Evolutionary conservation across 2,888 invertebrate genomes (phyloP).

Genomic region (Drosophila atroscutellata): DNA sequence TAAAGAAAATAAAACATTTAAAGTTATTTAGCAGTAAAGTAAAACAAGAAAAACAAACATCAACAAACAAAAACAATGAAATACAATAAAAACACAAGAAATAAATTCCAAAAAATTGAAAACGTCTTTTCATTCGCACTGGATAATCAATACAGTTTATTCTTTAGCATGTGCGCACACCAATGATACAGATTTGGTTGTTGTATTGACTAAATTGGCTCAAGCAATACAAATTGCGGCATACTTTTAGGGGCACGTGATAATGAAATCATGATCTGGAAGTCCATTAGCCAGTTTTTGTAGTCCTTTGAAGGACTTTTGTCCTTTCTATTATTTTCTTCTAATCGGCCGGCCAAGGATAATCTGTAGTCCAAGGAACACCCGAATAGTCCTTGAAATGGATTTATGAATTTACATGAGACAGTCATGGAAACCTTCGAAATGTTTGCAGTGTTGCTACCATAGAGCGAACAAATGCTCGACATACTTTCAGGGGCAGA

Average conservation of each 20-base stretch:
- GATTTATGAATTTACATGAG: neutral
- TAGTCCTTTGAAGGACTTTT: too few species aligned
- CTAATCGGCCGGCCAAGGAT: too few species aligned
- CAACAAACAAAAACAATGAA: constrained; percentile 70
- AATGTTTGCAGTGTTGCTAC: neutral
- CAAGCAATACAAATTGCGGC: neutral
- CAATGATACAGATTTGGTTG: neutral
- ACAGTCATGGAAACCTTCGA: neutral
- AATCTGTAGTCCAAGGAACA: too few species aligned
- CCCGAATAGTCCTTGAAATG: neutral
- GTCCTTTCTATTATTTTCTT: too few species aligned
- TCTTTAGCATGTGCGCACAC: neutral
- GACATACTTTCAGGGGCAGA: neutral
- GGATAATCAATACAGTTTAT: neutral
- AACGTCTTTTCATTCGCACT: constrained; percentile 10
- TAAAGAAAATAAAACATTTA: constrained; percentile 75
- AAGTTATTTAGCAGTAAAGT: constrained; percentile 81
- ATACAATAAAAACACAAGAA: constrained; percentile 79
- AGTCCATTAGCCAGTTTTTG: neutral
- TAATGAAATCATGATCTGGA: neutral
- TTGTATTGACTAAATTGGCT: neutral
- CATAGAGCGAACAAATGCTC: neutral
- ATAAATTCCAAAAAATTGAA: constrained; percentile 65
- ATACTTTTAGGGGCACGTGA: neutral
- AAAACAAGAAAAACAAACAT: constrained; percentile 61